phyloP scores from a whole-genome alignment of 2,113 vertebrate species.

The Egretta garzetta region DNA sequence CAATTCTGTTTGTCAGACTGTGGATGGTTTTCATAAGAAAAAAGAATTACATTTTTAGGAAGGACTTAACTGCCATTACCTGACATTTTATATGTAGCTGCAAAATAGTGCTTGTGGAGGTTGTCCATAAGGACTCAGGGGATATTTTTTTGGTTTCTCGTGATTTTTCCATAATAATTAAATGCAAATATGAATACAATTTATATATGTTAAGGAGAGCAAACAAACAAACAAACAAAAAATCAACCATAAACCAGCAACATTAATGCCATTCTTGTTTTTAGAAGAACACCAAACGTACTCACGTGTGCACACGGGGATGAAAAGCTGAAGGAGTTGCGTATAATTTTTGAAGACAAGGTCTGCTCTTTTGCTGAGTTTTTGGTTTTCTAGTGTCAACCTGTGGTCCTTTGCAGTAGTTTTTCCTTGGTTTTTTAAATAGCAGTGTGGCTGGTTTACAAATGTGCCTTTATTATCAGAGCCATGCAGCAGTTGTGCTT shows the following conservation, averaged over 20 bases:
- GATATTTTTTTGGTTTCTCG: neutral
- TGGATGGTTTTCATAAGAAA: neutral
- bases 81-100: neutral
- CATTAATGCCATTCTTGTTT: neutral
- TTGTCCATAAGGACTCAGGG: neutral
- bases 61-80: neutral
- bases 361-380: neutral
- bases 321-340: neutral
- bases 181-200: neutral
- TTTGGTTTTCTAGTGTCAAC: neutral
- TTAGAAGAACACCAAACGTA: neutral
- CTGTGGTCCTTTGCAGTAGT: neutral
- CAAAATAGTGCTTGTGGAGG: neutral
- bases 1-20: neutral
- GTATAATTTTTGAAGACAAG: neutral
- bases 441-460: neutral
- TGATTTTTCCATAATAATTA: neutral
- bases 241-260: neutral
- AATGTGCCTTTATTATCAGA: neutral
- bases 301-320: fast-evolving
- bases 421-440: neutral
- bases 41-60: neutral
- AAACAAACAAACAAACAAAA: neutral
- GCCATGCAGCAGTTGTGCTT: neutral
- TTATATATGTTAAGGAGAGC: neutral